A percentile compares a stretch with the other conserved stretches of the same genome.
Evolutionary conservation across 2,113 vertebrate genomes (phyloP).

Genomic region (Glaucomys volans): DNA sequence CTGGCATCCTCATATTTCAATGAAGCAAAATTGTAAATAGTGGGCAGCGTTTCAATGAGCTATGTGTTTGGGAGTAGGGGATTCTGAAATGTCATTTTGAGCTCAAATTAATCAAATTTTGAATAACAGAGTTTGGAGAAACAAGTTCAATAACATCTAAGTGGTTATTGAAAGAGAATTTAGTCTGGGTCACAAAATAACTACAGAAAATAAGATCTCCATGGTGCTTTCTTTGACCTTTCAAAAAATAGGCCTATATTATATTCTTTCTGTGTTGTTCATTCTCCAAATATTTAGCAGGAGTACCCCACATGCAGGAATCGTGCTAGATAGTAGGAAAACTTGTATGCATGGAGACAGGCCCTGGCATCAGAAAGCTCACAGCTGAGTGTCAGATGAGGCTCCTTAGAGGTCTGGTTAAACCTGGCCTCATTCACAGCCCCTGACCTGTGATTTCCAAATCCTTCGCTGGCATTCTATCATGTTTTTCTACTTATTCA

Average conservation of each 20-base stretch:
- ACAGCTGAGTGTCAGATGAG: background rate
- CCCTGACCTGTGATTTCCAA: background rate
- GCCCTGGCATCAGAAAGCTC: background rate
- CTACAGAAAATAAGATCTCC: background rate
- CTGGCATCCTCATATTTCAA: conserved; percentile 77
- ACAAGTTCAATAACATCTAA: conserved; percentile 63
- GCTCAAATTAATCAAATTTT: conserved; percentile 78
- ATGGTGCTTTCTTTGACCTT: conserved; percentile 1
- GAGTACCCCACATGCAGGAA: background rate
- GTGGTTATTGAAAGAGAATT: conserved; percentile 57
- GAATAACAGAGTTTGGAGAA: conserved; percentile 64
- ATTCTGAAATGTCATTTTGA: conserved; percentile 76
- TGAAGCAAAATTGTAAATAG: conserved; percentile 77
- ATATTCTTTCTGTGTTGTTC: background rate
- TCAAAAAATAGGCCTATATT: background rate
- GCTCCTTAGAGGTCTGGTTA: background rate
- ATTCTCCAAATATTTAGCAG: background rate
- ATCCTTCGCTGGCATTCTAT: background rate
- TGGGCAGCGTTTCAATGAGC: conserved; percentile 69
- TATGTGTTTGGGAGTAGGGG: conserved; percentile 68
- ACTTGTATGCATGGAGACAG: background rate
- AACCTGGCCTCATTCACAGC: background rate
- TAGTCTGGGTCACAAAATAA: conserved; percentile 34
- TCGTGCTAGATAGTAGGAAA: background rate
- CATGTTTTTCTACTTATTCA: background rate